phyloP scores from a whole-genome alignment of 2,888 invertebrate genomes.

The Torymus aiolomorphi region DNA sequence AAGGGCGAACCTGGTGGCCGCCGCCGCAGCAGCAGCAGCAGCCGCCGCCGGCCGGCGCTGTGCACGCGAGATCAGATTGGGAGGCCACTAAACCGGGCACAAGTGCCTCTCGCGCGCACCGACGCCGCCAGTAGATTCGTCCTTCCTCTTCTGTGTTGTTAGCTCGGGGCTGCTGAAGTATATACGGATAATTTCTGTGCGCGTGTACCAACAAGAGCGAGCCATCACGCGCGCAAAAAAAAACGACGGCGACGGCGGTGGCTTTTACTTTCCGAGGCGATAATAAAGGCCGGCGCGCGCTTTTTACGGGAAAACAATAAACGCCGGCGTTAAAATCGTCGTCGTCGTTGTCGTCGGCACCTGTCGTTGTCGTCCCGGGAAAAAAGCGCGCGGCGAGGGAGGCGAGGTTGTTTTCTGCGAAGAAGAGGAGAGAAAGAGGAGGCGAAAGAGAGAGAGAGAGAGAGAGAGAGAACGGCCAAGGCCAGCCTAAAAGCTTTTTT shows the following conservation, averaged over 20 bases:
- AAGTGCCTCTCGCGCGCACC: constrained; percentile 24
- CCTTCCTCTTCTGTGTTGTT: too few relatives aligned
- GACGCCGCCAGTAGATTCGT: too few relatives aligned
- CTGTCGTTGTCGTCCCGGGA: constrained; percentile 3
- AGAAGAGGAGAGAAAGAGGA: background rate
- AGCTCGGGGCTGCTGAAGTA: too few relatives aligned
- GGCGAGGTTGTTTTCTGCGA: constrained; percentile 8
- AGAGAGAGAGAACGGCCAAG: background rate
- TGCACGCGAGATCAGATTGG: constrained; percentile 45
- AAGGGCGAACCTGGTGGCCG: constrained; percentile 52
- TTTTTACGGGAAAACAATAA: constrained; percentile 43
- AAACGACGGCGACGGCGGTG: too few relatives aligned
- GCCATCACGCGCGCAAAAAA: too few relatives aligned
- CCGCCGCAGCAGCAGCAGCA: constrained; percentile 28
- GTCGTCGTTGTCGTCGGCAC: constrained; percentile 28
- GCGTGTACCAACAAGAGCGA: too few relatives aligned
- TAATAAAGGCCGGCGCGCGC: background rate
- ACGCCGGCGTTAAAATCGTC: constrained; percentile 35
- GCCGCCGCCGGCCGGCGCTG: constrained; percentile 34
- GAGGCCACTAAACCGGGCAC: constrained; percentile 37
- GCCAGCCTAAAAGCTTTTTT: too few relatives aligned
- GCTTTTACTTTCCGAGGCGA: constrained; percentile 27
- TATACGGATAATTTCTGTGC: too few relatives aligned
- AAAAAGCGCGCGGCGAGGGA: background rate
- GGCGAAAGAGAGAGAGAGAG: constrained; percentile 2